Percentiles rank a stretch among this genome's conserved stretches.
phyloP scores from a whole-genome alignment of 2,113 vertebrate genomes.

The Corythaeola cristata region DNA sequence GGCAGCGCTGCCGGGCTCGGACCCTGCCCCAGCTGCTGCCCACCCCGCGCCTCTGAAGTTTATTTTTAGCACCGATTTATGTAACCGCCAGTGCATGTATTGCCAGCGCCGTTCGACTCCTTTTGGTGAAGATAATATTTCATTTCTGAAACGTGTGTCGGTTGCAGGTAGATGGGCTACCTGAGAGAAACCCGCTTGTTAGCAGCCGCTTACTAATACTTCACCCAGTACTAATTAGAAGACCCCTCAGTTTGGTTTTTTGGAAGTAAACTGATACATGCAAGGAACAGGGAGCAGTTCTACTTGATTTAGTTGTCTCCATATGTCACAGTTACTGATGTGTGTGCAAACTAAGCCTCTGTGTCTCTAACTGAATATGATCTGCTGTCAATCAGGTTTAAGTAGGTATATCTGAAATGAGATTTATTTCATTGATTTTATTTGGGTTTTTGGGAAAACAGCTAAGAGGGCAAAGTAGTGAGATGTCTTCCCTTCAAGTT shows the following conservation, averaged over 20 bases:
- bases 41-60: not conserved
- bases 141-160: not conserved
- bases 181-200: not conserved
- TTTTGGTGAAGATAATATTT: not conserved
- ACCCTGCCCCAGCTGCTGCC: not conserved
- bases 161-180: not conserved
- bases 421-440: not conserved
- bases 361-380: not conserved
- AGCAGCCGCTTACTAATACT: not conserved
- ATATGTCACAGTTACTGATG: not conserved
- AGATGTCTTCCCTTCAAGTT: not conserved
- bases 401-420: not conserved
- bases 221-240: not conserved
- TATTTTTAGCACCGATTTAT: constrained; percentile 55
- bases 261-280: not conserved
- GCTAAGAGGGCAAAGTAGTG: not conserved
- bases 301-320: not conserved
- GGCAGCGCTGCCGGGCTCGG: not conserved
- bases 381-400: not conserved
- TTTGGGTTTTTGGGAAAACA: not conserved
- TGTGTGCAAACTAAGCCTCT: not conserved
- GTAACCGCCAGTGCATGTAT: not conserved
- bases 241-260: not conserved
- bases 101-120: not conserved
- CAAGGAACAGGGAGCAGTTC: not conserved